A percentile compares a stretch with the other conserved stretches of the same genome.
phyloP scores from a whole-genome alignment of 2,113 vertebrate species.

The Rhinoderma darwinii region DNA sequence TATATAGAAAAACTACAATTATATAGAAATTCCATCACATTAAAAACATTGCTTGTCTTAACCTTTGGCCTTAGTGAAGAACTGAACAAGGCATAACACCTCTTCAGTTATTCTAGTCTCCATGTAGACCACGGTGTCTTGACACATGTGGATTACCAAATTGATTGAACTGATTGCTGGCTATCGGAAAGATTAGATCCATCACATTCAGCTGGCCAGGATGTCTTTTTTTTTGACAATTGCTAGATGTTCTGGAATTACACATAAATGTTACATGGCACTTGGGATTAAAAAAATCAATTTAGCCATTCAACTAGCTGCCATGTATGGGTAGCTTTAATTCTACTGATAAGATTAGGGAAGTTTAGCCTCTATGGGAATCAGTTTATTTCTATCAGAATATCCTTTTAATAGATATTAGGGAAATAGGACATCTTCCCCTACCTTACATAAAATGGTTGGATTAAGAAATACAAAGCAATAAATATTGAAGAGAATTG shows the following conservation, averaged over 20 bases:
- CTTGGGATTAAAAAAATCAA: background rate
- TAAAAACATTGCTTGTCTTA: background rate
- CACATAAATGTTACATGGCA: background rate
- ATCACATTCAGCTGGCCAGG: background rate
- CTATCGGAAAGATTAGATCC: slow-evolving; percentile 6
- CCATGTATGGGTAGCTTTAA: background rate
- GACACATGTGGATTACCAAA: slow-evolving; percentile 7
- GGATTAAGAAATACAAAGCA: background rate
- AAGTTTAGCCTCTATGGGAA: background rate
- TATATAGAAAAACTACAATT: background rate
- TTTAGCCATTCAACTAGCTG: background rate
- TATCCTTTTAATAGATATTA: background rate
- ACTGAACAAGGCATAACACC: background rate
- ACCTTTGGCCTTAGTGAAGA: background rate
- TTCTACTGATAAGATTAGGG: background rate
- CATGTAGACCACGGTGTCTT: background rate
- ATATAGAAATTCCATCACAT: background rate
- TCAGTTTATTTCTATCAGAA: background rate
- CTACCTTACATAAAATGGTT: background rate
- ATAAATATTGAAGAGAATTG: background rate
- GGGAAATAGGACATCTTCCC: background rate
- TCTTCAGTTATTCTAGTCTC: background rate
- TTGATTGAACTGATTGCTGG: background rate
- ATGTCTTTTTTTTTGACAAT: slow-evolving; percentile 1
- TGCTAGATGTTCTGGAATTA: background rate